Evolutionary conservation across 2,113 vertebrate genomes (phyloP), one percentile per base, ranked within the genome.

Genomic region (Nanorana parkeri): DNA sequence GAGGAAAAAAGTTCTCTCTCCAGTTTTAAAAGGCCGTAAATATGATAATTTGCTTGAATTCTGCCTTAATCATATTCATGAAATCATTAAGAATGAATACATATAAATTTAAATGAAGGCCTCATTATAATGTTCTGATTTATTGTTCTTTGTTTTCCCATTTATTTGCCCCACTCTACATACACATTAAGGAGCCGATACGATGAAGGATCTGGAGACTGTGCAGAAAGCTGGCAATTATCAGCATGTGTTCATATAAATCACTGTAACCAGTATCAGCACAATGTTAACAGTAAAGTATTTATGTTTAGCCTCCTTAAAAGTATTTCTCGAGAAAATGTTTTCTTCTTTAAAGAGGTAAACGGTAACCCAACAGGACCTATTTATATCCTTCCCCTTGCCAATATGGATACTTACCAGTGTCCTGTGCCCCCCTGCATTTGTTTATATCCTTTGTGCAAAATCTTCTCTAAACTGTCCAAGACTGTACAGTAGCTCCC

Each of bases 41-140:
- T 81, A 67, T 74, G 80, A 24, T 74, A 74, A 81, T 81, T 56
- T 67, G 52, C 26, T 66, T 74, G 69, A 17, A 55, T 81, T 75
- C 61, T 74, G 60, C 51, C 51, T 73, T 75, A 81, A 67, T 74
- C 61, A 32, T 58, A 81, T 74, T 74, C 61, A 81, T 81, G 71
- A 81, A 60, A 51, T 74, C 47, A 75, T 81, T 74, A 75, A 16
- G 51, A 20, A 32, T 26, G 55, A 21, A 68, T 73, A 72, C 56
- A 58, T 71, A 65, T 73, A 55, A 29, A 81, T 81, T 81, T 51
- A 81, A 81, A 81, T 75, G 60, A 74, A 67, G 69, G 61, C 74
- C 61, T 52, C 17, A 75, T 74, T 81, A 54, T 23, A 75, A 58
- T 55, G 17, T 28, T 36, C 63, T 74, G 69, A 73, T 81, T 81